Evolutionary conservation across 2,888 invertebrate species (phyloP), one percentile per base, ranked within the genome.

Genomic region (Tryphoninae sp.): DNA sequence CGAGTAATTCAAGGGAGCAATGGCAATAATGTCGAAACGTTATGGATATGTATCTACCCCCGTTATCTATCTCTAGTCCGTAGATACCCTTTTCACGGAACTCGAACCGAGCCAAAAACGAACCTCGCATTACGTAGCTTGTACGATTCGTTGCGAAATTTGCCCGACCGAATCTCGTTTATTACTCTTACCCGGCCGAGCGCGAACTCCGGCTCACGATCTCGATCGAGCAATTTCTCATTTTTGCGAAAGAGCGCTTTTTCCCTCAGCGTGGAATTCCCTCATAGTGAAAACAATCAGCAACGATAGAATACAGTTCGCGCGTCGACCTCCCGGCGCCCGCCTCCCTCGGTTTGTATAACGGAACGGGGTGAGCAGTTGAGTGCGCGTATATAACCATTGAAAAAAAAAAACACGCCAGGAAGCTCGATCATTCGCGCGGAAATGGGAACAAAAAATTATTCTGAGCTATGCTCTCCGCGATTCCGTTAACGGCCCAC

Each of bases 371-470:
- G 49, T 13, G 45, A 49, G 53, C 53, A 40, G 19, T 22, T 59
- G 55, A 42, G 69, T 23, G 33, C 59, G 45, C 45, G 58, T 2
- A 67, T 13, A 61, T 33, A 33, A 62, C 23, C 55, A 55, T 45
- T 13, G 13, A 19, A 23, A 23, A 26, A 19, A 19, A 23, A 23
- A 26, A 19, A 13, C 2, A 13, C 2, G 9, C n/a, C 13, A 13
- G 23, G 26, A 16, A 58, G 69, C 69, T 62, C 77, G 62, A 77
- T 86, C 85, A 85, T 86, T 86, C 83, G 83, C 82, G 64, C 26
- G 64, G 59, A 69, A 71, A 71, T 77, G 55, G 45, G 55, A 68
- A n/a, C 8, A 78, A 69, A 51, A 65, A 65, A 49, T 16, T 8
- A 45, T 33, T 51, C 78, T 67, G 53, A 67, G 67, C 42, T 78